Evolutionary conservation across 2,888 invertebrate species (phyloP).

Genomic region (Brenthis daphne): DNA sequence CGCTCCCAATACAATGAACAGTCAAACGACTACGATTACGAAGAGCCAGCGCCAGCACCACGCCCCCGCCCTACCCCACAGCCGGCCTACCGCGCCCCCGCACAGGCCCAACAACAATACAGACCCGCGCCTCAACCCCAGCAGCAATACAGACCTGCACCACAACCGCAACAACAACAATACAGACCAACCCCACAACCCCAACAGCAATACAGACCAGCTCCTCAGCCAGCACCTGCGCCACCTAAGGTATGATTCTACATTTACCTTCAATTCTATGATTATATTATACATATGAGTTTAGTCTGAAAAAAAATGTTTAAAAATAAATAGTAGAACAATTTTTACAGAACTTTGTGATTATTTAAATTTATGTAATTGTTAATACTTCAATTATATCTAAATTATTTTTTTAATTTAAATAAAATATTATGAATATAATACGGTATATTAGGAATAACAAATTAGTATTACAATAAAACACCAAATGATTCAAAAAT

Average conservation of each 20-base stretch:
- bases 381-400: no score
- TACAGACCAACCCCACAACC: slow-evolving; percentile 43
- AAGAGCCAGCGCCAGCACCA: slow-evolving; percentile 60
- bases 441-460: no score
- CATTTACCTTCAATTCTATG: background rate
- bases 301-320: no score
- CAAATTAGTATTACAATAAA: background rate
- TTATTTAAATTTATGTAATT: no score
- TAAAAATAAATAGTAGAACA: no score
- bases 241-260: slow-evolving; percentile 61
- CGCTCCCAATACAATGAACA: slow-evolving; percentile 61
- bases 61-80: slow-evolving; percentile 47
- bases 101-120: slow-evolving; percentile 45
- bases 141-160: slow-evolving; percentile 49
- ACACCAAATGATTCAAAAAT: background rate
- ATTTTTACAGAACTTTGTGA: no score
- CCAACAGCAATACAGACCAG: slow-evolving; percentile 46
- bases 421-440: no score
- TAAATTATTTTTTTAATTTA: no score
- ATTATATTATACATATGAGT: background rate
- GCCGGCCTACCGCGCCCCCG: slow-evolving; percentile 39
- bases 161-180: slow-evolving; percentile 47
- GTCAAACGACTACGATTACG: slow-evolving; percentile 66
- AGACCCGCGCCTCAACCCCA: slow-evolving; percentile 43
- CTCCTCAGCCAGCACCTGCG: slow-evolving; percentile 55